phyloP scores from a whole-genome alignment of 2,113 vertebrate species.

The Parotia lawesii region DNA sequence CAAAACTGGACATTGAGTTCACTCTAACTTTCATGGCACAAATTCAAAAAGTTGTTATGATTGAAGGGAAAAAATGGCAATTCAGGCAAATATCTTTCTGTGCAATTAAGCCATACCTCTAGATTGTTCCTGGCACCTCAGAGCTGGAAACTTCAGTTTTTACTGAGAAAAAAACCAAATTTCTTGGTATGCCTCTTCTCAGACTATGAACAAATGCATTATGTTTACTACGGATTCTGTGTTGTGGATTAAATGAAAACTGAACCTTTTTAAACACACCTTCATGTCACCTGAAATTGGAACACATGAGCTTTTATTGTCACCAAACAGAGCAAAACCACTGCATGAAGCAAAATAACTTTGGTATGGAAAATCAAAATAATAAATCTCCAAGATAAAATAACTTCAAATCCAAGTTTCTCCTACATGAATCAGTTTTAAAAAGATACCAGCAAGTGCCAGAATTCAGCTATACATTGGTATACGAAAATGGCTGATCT shows the following conservation, averaged over 20 bases:
- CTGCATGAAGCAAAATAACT: neutral
- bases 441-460: neutral
- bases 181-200: neutral
- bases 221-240: neutral
- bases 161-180: neutral
- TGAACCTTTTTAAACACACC: neutral
- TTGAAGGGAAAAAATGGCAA: neutral
- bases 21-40: conserved; percentile 4
- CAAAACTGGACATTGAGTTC: conserved; percentile 20
- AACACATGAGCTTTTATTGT: neutral
- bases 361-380: neutral
- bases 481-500: neutral
- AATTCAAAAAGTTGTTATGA: conserved; percentile 12
- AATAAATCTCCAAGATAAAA: neutral
- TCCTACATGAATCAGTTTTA: neutral
- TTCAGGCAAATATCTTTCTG: conserved; percentile 1
- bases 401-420: neutral
- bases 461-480: neutral
- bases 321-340: neutral
- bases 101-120: neutral
- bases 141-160: neutral
- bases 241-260: neutral
- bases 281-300: neutral
- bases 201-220: neutral
- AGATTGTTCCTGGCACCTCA: neutral